phyloP scores from a whole-genome alignment of 2,113 vertebrate genomes.

The Lipotes vexillifer region DNA sequence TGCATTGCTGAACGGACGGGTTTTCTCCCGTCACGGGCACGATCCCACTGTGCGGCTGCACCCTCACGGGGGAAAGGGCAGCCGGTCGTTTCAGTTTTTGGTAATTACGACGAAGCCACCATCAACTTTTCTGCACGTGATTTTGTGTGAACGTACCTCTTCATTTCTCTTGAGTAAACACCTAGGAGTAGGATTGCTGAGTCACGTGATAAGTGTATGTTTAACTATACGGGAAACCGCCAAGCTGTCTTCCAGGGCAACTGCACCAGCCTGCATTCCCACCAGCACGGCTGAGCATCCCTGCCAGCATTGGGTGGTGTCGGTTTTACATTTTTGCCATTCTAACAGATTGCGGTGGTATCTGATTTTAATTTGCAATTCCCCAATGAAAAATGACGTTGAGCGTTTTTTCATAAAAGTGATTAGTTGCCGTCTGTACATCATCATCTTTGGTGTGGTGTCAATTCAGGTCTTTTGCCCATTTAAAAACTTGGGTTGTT shows the following conservation, averaged over 20 bases:
- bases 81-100: neutral
- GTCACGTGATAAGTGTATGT: neutral
- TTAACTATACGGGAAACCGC: neutral
- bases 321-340: neutral
- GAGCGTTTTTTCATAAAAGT: neutral
- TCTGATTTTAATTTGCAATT: neutral
- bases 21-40: too few species aligned
- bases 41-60: neutral
- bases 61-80: too few species aligned
- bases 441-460: neutral
- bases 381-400: neutral
- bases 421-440: neutral
- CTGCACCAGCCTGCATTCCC: too few species aligned
- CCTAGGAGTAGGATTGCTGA: neutral
- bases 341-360: too few species aligned
- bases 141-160: too few species aligned
- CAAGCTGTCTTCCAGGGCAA: too few species aligned
- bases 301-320: too few species aligned
- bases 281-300: too few species aligned
- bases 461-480: neutral
- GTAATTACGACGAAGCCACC: neutral
- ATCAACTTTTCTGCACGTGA: too few species aligned
- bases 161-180: neutral
- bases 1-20: rapidly evolving
- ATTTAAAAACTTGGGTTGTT: too few species aligned